These are phyloP conservation scores for Microcebus ravelobensis DNA, from an alignment of 2,113 vertebrate genomes.

Conservation along the genomic window DNA sequence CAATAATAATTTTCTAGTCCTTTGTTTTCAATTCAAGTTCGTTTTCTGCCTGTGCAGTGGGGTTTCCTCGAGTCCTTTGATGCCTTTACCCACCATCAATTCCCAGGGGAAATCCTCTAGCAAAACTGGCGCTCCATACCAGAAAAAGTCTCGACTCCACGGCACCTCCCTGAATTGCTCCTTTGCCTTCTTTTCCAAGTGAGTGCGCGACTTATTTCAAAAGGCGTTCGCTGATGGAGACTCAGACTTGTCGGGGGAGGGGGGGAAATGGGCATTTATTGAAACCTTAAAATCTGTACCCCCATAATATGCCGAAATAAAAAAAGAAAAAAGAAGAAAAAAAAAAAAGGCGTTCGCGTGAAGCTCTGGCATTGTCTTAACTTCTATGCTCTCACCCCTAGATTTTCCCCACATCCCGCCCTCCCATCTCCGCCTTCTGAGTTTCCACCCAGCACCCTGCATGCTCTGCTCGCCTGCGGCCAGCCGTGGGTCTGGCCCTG, in stretches of 20 bases:
- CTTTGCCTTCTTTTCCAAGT: neutral
- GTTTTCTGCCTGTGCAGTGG: neutral
- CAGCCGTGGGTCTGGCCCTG: neutral
- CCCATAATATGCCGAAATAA: too few species aligned
- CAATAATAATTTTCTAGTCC: conserved; percentile 15
- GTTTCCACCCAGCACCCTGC: neutral
- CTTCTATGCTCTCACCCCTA: neutral
- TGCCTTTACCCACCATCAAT: neutral
- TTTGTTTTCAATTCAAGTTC: conserved; percentile 44
- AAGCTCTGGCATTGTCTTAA: neutral
- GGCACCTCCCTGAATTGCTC: neutral
- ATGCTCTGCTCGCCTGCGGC: too few species aligned
- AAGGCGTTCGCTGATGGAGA: neutral
- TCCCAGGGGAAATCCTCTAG: neutral
- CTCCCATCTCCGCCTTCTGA: neutral
- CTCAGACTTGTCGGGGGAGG: too few species aligned
- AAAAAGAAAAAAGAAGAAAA: too few species aligned
- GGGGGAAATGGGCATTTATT: too few species aligned
- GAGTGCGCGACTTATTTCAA: neutral
- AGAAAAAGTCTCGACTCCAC: neutral
- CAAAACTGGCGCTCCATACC: neutral
- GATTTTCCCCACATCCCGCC: neutral
- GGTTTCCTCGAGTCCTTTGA: neutral
- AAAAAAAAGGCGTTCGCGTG: too few species aligned
- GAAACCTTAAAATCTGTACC: too few species aligned